Evolutionary conservation across 2,888 invertebrate genomes (phyloP), one percentile per base, ranked within the genome.

Genomic region (Rhogogaster chlorosoma): DNA sequence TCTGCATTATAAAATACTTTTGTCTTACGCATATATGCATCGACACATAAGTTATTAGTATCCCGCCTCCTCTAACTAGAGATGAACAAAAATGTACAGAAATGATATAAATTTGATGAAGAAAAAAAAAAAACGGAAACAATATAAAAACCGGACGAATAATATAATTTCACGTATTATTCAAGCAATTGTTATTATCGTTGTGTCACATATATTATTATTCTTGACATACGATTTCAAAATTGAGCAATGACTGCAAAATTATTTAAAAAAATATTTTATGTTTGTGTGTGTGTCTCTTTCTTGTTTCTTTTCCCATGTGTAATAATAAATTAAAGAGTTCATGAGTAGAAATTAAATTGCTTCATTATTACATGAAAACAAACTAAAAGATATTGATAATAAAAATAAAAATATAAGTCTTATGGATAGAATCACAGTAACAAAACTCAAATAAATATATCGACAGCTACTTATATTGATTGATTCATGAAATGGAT

Each of bases 351-450:
- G 32, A 32, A 67, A 67, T 67, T 6, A 67, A 32, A 67, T 32
- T 6, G 67, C 67, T 32, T 67, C 32, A 67, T 67, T n/a, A n/a
- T 32, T 18, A 26, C 18, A 67, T 29, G 26, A 67, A 67, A 29
- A 67, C 2, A 26, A 15, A 29, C 22, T 64, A 64, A 22, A 29
- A 22, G 22, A 64, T 64, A 64, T 32, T 67, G 15, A 67, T 29
- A 32, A 67, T 15, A 67, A 67, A 67, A 67, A 67, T 18, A 1
- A 32, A 67, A 67, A 32, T 6, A 32, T 18, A 53, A 53, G 2
- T 77, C 45, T 77, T 77, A 77, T 53, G 7, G 26, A 77, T 77
- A 77, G 49, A 77, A 77, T 77, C 77, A 77, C 77, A 77, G 77
- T 77, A 32, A 77, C 29, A 73, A 75, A 77, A 77, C n/a, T 77